Percentiles rank a stretch among this genome's conserved stretches.
phyloP scores from a whole-genome alignment of 2,113 vertebrate species.

The Perca fluviatilis region DNA sequence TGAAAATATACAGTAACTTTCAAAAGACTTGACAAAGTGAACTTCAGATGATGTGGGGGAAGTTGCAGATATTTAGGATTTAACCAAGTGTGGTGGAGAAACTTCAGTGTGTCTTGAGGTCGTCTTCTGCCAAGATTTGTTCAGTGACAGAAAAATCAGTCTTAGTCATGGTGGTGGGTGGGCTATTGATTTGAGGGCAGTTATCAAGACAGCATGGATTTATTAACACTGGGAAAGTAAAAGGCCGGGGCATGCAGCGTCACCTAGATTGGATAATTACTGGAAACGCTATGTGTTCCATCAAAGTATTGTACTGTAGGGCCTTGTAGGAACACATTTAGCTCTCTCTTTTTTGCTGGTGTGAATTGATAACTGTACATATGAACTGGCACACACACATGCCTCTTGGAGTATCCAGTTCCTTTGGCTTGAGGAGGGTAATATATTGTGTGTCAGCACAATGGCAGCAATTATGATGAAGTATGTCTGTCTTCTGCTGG shows the following conservation, averaged over 20 bases:
- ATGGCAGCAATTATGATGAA: constrained; percentile 1
- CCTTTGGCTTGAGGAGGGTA: not conserved
- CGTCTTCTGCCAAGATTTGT: not conserved
- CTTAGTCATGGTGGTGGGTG: not conserved
- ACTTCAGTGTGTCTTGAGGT: not conserved
- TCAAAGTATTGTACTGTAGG: not conserved
- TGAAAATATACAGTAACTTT: not conserved
- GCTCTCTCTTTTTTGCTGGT: not conserved
- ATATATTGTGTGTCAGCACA: constrained; percentile 19
- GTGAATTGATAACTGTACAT: not conserved
- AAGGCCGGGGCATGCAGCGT: not conserved
- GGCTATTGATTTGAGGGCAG: not conserved
- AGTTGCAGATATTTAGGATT: constrained; percentile 4
- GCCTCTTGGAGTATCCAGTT: constrained; percentile 17
- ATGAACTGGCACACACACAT: not conserved
- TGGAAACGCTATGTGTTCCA: not conserved
- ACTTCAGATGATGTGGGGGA: not conserved
- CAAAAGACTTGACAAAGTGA: not conserved
- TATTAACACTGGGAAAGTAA: constrained; percentile 15
- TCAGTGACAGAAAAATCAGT: not conserved
- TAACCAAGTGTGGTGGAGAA: not conserved
- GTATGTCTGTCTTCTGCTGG: not conserved
- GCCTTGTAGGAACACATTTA: not conserved
- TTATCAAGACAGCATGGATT: constrained; percentile 22
- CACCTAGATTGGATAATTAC: not conserved